Conservation (phyloP, 2,113 vertebrate genomes). For the Ahaetulla prasina region DNA sequence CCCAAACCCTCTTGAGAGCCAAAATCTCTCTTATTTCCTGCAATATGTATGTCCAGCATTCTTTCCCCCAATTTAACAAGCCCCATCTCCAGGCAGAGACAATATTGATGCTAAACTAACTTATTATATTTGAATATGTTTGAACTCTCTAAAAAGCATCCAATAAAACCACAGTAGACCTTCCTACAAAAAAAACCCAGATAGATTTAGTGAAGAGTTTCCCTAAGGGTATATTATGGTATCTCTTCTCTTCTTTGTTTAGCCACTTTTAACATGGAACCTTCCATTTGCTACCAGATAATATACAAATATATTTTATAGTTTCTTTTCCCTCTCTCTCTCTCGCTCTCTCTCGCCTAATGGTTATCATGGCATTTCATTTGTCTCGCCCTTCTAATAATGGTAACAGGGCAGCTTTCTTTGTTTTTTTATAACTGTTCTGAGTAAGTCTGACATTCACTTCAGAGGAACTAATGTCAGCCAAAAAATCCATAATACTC, state of each 20-base stretch:
- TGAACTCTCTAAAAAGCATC: not conserved
- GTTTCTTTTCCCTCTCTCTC: not conserved
- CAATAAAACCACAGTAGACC: conserved; percentile 33
- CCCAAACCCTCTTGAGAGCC: not conserved
- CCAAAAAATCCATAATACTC: conserved; percentile 69
- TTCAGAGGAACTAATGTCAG: conserved; percentile 69
- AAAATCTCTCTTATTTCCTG: not conserved
- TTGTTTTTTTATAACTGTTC: conserved; percentile 40
- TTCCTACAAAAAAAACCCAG: not conserved
- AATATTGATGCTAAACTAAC: conserved; percentile 16
- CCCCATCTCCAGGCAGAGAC: not conserved
- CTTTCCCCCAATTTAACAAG: not conserved
- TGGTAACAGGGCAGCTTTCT: conserved; percentile 45
- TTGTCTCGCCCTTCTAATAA: conserved; percentile 63
- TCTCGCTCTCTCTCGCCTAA: conserved; percentile 39
- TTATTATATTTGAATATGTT: not conserved
- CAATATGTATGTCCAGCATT: not conserved
- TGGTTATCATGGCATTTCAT: conserved; percentile 61
- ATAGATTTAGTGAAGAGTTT: not conserved
- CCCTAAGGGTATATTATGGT: conserved; percentile 30
- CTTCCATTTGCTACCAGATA: conserved; percentile 60
- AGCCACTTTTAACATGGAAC: conserved; percentile 57
- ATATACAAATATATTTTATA: conserved; percentile 61
- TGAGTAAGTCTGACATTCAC: conserved; percentile 67
- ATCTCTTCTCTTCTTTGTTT: conserved; percentile 51